Evolutionary conservation across 2,888 invertebrate species (phyloP), one percentile per base, ranked within the genome.

Genomic region (Caenorhabditis wallacei): DNA sequence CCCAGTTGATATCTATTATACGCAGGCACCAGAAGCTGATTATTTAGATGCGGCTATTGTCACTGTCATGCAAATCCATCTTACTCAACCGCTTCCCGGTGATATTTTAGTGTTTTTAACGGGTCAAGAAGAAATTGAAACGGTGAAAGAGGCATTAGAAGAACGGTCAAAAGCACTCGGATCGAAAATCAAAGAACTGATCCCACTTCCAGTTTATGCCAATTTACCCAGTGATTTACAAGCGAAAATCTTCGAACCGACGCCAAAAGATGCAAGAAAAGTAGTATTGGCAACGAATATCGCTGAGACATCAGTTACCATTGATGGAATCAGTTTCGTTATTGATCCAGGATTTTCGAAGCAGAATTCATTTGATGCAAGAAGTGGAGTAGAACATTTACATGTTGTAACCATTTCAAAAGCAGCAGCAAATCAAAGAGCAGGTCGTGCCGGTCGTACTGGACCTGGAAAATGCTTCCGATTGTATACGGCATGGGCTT

Each of bases 311-410:
- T 98, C 98, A 1, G 93, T 99, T 40, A 99, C 99, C 0, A 99
- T 99, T 88, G 98, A 99, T 92, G 98, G 98, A 90, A 99, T 99
- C 85, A 95, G 97, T 82, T 99, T 97, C 93, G 99, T 99, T 0
- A 97, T 99, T 87, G 99, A 99, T 93, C 97, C 98, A n/a, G 99
- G 99, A 0, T 99, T 98, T 93, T 96, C 97, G 59, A 99, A 99
- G 92, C 98, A 98, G 93, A 98, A 98, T 92, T 97, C 97, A 93
- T 99, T 97, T 92, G 94, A 98, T 93, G 97, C 98, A 0, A 94
- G 97, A 88, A 97, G 97, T 0, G 98, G 98, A 26, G 98, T 99
- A 96, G 98, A 99, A 92, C 97, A 97, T 88, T 94, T 99, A 80
- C 96, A 97, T 94, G 97, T 99, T 3, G 97, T 97, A n/a, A 98